A percentile compares a stretch with the other conserved stretches of the same genome.
Conservation (phyloP, 2,888 invertebrate species). For the Drosophila mercatorum region DNA sequence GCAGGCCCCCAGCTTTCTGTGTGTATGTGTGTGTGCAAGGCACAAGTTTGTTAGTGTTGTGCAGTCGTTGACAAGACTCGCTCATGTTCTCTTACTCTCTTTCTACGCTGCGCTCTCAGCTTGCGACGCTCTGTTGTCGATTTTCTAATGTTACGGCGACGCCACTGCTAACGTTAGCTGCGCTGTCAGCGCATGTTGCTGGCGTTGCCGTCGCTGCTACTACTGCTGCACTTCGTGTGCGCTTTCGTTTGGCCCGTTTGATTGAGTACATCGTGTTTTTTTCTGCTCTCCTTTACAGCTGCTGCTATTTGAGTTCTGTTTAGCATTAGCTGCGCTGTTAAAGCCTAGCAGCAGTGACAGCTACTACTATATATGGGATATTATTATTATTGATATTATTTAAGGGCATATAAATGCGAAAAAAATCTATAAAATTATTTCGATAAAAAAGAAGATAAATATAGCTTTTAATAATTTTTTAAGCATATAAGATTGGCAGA, state of each 20-base stretch:
- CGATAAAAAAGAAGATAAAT: background rate
- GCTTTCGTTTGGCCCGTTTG: conserved; percentile 37
- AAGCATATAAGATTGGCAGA: background rate
- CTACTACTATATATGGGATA: conserved; percentile 11
- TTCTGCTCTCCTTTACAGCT: conserved; percentile 29
- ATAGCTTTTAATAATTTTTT: background rate
- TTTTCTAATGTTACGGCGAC: conserved; percentile 57
- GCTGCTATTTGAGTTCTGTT: conserved; percentile 36
- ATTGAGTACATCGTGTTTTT: conserved; percentile 26
- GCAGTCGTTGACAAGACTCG: conserved; percentile 59
- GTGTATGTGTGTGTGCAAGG: conserved; percentile 4
- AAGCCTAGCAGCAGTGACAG: conserved; percentile 7
- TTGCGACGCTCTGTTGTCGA: conserved; percentile 49
- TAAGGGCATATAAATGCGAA: no score
- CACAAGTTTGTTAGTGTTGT: conserved; percentile 60
- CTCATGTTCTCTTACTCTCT: conserved; percentile 18
- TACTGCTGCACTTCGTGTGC: conserved; percentile 45
- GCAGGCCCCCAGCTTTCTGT: conserved; percentile 44
- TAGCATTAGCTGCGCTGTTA: conserved; percentile 19
- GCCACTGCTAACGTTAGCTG: conserved; percentile 31
- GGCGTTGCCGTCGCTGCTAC: conserved; percentile 21
- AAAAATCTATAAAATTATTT: background rate
- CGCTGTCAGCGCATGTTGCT: conserved; percentile 49
- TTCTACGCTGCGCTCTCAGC: background rate
- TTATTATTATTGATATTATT: no score